A percentile compares a stretch with the other conserved stretches of the same genome.
These are phyloP conservation scores for Thaumatotibia leucotreta DNA, from an alignment of 1,140 invertebrate species.

Conservation along the genomic window DNA sequence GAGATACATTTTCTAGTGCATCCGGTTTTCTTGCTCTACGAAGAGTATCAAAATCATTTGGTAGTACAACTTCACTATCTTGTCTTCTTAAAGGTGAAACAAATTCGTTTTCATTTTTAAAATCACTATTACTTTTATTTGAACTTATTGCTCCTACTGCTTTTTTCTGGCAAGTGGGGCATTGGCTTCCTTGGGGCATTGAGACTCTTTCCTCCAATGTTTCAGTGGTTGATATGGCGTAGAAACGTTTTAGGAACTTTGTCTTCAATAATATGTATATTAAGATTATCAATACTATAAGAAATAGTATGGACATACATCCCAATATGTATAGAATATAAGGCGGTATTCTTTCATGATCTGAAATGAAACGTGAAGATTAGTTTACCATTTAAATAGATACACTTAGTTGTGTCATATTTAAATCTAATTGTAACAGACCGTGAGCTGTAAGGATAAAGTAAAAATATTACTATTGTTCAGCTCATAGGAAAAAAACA, in stretches of 20 bases:
- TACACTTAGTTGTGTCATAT: neutral
- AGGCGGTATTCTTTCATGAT: neutral
- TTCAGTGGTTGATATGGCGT: neutral
- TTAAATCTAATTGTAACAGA: neutral
- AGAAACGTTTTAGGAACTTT: neutral
- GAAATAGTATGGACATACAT: neutral
- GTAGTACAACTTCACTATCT: neutral
- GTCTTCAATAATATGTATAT: neutral
- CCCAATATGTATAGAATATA: neutral
- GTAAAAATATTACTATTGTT: no score
- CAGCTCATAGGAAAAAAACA: no score
- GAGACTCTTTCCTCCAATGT: neutral
- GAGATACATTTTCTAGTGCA: neutral
- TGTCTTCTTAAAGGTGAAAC: neutral
- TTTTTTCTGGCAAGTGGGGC: neutral
- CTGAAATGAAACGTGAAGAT: neutral
- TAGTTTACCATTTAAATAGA: neutral
- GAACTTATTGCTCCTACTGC: neutral
- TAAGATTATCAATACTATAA: neutral
- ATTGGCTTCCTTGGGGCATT: no score
- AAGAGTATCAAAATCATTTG: neutral
- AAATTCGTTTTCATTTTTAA: neutral
- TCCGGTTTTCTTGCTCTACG: neutral
- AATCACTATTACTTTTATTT: neutral
- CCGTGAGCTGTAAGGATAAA: no score